These are phyloP conservation scores for Cheilosia scutellata DNA, from an alignment of 2,888 invertebrate species.

Conservation along the genomic window DNA sequence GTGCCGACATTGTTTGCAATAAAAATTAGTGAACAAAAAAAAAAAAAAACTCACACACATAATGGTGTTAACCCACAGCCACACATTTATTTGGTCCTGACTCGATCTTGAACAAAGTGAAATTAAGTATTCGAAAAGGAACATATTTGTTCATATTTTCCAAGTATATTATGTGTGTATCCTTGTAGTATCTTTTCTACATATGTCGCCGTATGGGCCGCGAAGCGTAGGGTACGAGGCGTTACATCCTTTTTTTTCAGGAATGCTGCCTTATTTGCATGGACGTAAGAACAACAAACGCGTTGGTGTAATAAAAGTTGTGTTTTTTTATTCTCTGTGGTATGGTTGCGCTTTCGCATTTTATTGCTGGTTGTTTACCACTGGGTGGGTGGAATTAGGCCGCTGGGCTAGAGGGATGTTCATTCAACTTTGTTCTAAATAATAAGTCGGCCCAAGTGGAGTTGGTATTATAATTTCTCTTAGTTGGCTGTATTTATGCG, in stretches of 20 bases:
- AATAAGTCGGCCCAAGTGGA: slow-evolving; percentile 3
- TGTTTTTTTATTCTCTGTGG: slow-evolving; percentile 7
- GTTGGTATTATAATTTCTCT: slow-evolving; percentile 5
- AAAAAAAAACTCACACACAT: background rate
- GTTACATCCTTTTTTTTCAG: background rate
- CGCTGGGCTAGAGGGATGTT: slow-evolving; percentile 10
- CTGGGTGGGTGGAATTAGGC: slow-evolving; percentile 9
- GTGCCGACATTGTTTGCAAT: slow-evolving; percentile 17
- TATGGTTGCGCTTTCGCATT: slow-evolving; percentile 18
- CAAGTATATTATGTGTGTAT: background rate
- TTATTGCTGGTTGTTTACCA: slow-evolving; percentile 12
- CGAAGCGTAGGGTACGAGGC: background rate
- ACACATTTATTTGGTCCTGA: background rate
- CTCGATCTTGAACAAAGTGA: slow-evolving; percentile 10
- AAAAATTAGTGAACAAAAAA: slow-evolving; percentile 33
- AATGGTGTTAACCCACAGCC: slow-evolving; percentile 26
- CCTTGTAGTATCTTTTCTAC: background rate
- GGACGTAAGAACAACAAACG: slow-evolving; percentile 1
- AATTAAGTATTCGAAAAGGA: slow-evolving; percentile 26
- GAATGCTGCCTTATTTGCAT: slow-evolving; percentile 37
- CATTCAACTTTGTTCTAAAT: slow-evolving; percentile 31
- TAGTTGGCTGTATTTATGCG: slow-evolving; percentile 8
- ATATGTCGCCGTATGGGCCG: background rate
- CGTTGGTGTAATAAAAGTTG: slow-evolving; percentile 33
- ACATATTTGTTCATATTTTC: background rate